Percentiles rank a stretch among this genome's conserved stretches.
Conservation (phyloP, 2,113 vertebrate genomes). For the Ceyx cyanopectus region DNA sequence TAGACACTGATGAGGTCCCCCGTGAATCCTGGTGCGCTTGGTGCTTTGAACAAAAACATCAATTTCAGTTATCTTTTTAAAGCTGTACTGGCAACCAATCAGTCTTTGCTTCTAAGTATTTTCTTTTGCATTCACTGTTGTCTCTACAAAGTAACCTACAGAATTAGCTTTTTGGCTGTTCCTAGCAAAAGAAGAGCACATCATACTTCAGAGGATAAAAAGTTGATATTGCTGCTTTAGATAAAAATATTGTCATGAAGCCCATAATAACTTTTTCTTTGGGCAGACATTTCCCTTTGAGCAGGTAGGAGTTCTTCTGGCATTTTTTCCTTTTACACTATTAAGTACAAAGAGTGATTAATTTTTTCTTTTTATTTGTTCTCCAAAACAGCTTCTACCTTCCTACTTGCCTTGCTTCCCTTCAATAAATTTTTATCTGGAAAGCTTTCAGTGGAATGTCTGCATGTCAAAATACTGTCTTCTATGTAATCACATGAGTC, state of each 20-base stretch:
- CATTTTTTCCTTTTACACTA: constrained; percentile 5
- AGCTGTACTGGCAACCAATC: not conserved
- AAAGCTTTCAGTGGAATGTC: constrained; percentile 7
- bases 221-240: not conserved
- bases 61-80: not conserved
- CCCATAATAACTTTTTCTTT: not conserved
- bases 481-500: constrained; percentile 12
- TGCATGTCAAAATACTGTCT: constrained; percentile 2
- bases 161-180: not conserved
- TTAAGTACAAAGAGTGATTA: not conserved
- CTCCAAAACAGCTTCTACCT: not conserved
- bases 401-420: not conserved
- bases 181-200: not conserved
- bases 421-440: constrained; percentile 2
- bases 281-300: not conserved
- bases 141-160: not conserved
- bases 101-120: not conserved
- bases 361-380: not conserved
- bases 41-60: not conserved
- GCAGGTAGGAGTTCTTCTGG: not conserved
- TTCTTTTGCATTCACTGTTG: not conserved
- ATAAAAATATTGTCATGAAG: not conserved
- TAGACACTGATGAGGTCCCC: no score
- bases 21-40: not conserved
- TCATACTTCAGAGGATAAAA: not conserved